A percentile compares a stretch with the other conserved stretches of the same genome.
Conservation (phyloP, 2,888 invertebrate genomes). For the Drosophila melanosoma region DNA sequence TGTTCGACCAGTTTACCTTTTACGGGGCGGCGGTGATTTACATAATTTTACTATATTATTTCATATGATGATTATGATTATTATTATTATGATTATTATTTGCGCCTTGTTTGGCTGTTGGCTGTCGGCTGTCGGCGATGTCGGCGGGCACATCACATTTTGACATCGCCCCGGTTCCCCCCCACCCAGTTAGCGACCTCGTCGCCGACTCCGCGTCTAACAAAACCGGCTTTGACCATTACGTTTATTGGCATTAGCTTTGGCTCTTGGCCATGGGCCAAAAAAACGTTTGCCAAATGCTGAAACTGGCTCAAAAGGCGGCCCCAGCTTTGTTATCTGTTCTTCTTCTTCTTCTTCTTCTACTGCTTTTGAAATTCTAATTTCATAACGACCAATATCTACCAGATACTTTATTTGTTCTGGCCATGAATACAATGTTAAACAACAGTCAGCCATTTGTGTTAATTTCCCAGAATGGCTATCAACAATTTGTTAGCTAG, state of each 20-base stretch:
- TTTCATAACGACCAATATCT: slow-evolving; percentile 47
- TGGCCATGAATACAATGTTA: slow-evolving; percentile 12
- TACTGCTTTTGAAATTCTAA: slow-evolving; percentile 40
- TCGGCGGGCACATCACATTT: slow-evolving; percentile 46
- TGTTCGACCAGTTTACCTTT: slow-evolving; percentile 59
- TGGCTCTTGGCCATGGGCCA: slow-evolving; percentile 69
- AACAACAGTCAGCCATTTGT: slow-evolving; percentile 6
- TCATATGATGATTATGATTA: slow-evolving; percentile 62
- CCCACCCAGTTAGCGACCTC: not conserved
- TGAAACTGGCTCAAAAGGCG: slow-evolving; percentile 36
- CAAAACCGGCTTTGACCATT: slow-evolving; percentile 59
- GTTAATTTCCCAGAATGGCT: not conserved
- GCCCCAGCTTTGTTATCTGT: slow-evolving; percentile 24
- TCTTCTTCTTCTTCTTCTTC: slow-evolving; percentile 3
- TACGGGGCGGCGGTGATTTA: slow-evolving; percentile 59
- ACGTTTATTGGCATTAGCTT: slow-evolving; percentile 38
- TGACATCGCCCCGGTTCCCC: slow-evolving; percentile 28
- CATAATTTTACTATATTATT: slow-evolving; percentile 72
- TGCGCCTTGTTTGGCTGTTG: slow-evolving; percentile 55
- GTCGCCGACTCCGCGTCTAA: slow-evolving; percentile 1
- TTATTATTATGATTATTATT: slow-evolving; percentile 51
- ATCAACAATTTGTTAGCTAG: not conserved
- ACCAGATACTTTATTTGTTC: slow-evolving; percentile 36
- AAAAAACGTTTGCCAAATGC: slow-evolving; percentile 45
- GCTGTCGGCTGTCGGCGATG: slow-evolving; percentile 36